Evolutionary conservation across 2,113 vertebrate genomes (phyloP), one percentile per base, ranked within the genome.

Genomic region (Urocolius indicus): DNA sequence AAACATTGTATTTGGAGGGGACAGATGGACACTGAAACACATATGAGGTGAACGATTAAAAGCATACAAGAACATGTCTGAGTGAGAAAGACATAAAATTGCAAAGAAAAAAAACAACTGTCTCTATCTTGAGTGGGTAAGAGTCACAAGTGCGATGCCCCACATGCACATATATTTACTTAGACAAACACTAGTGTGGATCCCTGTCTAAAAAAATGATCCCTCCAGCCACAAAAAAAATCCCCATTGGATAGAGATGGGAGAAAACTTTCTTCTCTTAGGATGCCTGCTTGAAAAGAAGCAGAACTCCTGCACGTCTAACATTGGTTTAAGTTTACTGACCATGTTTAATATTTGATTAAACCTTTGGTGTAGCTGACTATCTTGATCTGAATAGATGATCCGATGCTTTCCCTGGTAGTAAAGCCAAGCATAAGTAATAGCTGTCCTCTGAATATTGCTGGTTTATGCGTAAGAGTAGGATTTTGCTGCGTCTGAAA

Each of bases 311-410:
- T 90, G 36, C 62, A 94, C 22, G 1, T 32, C 76, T 8, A 61
- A 75, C 3, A 0, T 43, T 93, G 94, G 79, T 94, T 97, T 96
- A 96, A 97, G 95, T 97, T 97, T 97, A 97, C 82, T 67, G 96
- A 96, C 90, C 84, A 81, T 87, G 66, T 96, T 97, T 97, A 97
- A 97, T 95, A 95, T 93, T 96, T 95, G 93, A 97, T 96, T 96
- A 97, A 97, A 91, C 77, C 86, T 97, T 90, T 93, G 93, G 84
- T 92, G 65, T 48, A 71, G 61, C 87, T 90, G 92, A 82, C 79
- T 96, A 69, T 76, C 43, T 65, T 96, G 90, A 94, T 94, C 85
- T 57, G 51, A 95, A 96, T 79, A 96, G 96, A 95, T 90, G 93
- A 95, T 93, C 91, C 9, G 0, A 84, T 1, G 7, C 83, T 79